A percentile compares a stretch with the other conserved stretches of the same genome.
phyloP scores from a whole-genome alignment of 1,140 invertebrate species.

The Ceratoteleas bidentatus region DNA sequence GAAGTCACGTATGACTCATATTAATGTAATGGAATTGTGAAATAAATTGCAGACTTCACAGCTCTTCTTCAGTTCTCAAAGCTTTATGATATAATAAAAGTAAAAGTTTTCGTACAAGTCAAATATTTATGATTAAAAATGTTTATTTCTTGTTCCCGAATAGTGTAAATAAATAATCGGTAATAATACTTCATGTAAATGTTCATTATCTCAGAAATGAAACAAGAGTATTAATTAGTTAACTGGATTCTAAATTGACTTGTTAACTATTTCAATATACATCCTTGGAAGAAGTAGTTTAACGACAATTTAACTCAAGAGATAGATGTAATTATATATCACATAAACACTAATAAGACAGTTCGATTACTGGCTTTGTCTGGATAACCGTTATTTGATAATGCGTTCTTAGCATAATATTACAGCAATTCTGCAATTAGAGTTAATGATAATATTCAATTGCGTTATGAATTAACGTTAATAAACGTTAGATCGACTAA shows the following conservation, averaged over 20 bases:
- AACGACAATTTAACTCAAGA: constrained; percentile 21
- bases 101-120: neutral
- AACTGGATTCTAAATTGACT: constrained; percentile 9
- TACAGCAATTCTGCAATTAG: neutral
- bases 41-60: constrained; percentile 1
- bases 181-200: too few species aligned
- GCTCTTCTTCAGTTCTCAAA: neutral
- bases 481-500: too few species aligned
- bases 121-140: too few species aligned
- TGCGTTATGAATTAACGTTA: too few species aligned
- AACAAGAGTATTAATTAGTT: neutral
- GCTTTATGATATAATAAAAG: neutral
- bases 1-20: constrained; percentile 34
- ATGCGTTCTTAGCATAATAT: constrained; percentile 7
- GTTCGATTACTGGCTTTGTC: constrained; percentile 42
- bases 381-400: constrained; percentile 35
- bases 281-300: constrained; percentile 7
- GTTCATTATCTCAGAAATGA: neutral
- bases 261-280: constrained; percentile 42
- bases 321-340: constrained; percentile 30
- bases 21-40: constrained; percentile 37
- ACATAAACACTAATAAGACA: constrained; percentile 40
- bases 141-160: too few species aligned
- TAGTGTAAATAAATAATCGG: too few species aligned
- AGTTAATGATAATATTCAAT: too few species aligned